A percentile compares a stretch with the other conserved stretches of the same genome.
phyloP scores from a whole-genome alignment of 2,888 invertebrate species.

The Urechis unicinctus region DNA sequence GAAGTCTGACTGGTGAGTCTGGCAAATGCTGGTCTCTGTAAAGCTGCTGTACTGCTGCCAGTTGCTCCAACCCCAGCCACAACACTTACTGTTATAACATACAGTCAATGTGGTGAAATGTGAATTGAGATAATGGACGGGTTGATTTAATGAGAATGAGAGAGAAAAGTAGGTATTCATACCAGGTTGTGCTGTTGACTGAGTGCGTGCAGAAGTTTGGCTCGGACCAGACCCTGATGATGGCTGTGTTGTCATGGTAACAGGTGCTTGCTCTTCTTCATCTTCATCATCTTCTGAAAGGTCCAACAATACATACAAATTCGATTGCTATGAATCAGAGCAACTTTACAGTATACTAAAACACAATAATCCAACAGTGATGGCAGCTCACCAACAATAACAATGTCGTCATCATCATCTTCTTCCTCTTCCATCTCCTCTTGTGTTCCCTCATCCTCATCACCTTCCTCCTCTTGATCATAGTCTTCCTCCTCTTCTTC shows the following conservation, averaged over 20 bases:
- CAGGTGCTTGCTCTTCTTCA: constrained; percentile 5
- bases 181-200: no score
- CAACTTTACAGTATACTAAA: not conserved
- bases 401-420: constrained; percentile 18
- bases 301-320: not conserved
- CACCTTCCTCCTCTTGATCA: constrained; percentile 21
- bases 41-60: not conserved
- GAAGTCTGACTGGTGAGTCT: not conserved
- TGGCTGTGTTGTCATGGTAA: not conserved
- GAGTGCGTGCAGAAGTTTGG: no score
- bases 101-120: no score
- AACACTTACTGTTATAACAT: no score
- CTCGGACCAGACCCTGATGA: not conserved
- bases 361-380: no score
- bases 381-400: constrained; percentile 12
- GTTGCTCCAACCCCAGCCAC: no score
- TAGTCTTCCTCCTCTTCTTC: constrained; percentile 17
- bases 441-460: constrained; percentile 24
- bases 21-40: not conserved
- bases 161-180: no score
- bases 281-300: constrained; percentile 6
- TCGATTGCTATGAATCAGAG: not conserved
- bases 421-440: constrained; percentile 19
- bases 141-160: no score
- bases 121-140: no score